Evolutionary conservation across 1,140 invertebrate genomes (phyloP).

Genomic region (Nilaparvata lugens): DNA sequence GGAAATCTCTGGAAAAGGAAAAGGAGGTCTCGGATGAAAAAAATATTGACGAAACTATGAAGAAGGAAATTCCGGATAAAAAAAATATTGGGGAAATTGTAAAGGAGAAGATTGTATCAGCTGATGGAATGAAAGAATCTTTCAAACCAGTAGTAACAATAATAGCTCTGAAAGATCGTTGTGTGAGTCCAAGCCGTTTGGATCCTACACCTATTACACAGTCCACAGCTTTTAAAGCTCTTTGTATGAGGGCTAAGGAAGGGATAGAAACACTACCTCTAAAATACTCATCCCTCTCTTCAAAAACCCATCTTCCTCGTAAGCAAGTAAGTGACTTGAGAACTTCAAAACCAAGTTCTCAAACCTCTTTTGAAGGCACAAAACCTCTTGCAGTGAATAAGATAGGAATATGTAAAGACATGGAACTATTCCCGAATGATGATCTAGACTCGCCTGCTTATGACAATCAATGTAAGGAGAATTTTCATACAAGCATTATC

Average conservation of each 20-base stretch:
- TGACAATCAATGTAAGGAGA: too few relatives aligned
- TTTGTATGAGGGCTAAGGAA: slow-evolving; percentile 6
- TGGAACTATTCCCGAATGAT: too few relatives aligned
- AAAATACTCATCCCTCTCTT: not conserved
- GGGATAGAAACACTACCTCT: slow-evolving; percentile 12
- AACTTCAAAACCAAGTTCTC: too few relatives aligned
- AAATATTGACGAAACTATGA: not conserved
- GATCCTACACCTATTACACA: slow-evolving; percentile 19
- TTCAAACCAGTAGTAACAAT: slow-evolving; percentile 21
- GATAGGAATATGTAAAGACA: too few relatives aligned
- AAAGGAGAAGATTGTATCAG: not conserved
- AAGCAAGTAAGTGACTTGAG: too few relatives aligned
- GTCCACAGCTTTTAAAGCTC: slow-evolving; percentile 22
- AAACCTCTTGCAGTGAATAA: too few relatives aligned
- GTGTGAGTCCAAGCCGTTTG: slow-evolving; percentile 19
- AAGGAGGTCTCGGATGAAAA: not conserved
- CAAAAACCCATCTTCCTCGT: not conserved
- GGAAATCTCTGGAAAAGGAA: not conserved
- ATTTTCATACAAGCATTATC: too few relatives aligned
- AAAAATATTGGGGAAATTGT: not conserved
- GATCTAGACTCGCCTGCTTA: too few relatives aligned
- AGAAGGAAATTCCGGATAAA: not conserved
- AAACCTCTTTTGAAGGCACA: too few relatives aligned
- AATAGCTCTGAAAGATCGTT: slow-evolving; percentile 21
- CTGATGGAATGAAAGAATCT: not conserved